These are phyloP conservation scores for Crambe crambe DNA, from an alignment of 37 sponge, comb jelly and placozoan genomes.

Conservation along the genomic window DNA sequence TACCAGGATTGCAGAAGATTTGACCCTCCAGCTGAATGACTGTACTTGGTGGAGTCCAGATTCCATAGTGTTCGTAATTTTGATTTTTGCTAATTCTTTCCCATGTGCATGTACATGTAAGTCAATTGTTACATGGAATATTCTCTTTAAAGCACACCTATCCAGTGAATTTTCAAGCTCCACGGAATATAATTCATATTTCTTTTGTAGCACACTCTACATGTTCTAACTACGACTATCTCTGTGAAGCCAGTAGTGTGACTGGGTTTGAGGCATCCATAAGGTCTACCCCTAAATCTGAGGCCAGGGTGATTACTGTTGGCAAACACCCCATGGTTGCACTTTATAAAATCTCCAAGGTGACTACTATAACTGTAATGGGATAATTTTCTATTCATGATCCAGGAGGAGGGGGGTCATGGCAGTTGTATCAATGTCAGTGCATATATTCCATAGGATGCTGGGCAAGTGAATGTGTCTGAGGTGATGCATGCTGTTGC, in stretches of 20 bases:
- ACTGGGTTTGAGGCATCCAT: slow-evolving; percentile 59
- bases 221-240: slow-evolving; percentile 67
- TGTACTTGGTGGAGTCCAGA: too few relatives aligned
- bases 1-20: too few relatives aligned
- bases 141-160: too few relatives aligned
- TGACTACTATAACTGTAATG: neutral
- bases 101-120: too few relatives aligned
- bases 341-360: slow-evolving; percentile 76
- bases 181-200: too few relatives aligned
- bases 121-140: too few relatives aligned
- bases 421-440: neutral
- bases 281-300: slow-evolving; percentile 43
- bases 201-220: slow-evolving; percentile 48
- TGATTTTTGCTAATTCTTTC: too few relatives aligned
- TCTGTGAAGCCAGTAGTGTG: slow-evolving; percentile 74
- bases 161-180: too few relatives aligned
- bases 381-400: too few relatives aligned
- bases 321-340: slow-evolving; percentile 75
- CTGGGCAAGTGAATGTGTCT: slow-evolving; percentile 65
- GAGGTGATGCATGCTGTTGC: slow-evolving; percentile 81
- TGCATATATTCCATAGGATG: slow-evolving; percentile 40
- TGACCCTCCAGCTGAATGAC: too few relatives aligned
- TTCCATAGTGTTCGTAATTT: too few relatives aligned
- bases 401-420: neutral
- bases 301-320: slow-evolving; percentile 63